These are phyloP conservation scores for Xestia ashworthii DNA, from an alignment of 2,888 invertebrate species.

Conservation along the genomic window DNA sequence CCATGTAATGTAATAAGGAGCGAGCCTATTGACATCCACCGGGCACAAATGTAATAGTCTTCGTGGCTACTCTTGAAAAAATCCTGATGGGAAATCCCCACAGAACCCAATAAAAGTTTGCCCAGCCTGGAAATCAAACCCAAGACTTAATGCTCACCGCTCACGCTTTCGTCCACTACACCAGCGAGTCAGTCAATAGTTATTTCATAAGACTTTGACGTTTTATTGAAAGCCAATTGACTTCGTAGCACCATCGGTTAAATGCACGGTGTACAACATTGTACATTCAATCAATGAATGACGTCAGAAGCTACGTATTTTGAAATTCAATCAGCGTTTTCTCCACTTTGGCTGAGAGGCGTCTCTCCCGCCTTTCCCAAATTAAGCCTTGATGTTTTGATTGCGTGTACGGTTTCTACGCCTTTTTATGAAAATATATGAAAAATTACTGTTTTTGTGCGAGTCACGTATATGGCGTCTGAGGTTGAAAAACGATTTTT, in stretches of 20 bases:
- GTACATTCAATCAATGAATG: constrained; percentile 44
- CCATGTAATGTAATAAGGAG: too few relatives aligned
- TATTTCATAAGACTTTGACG: background rate
- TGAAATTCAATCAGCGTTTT: constrained; percentile 61
- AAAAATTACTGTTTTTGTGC: constrained; percentile 36
- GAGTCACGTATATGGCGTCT: constrained; percentile 14
- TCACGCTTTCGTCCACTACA: too few relatives aligned
- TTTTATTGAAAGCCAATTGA: background rate
- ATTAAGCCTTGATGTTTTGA: constrained; percentile 42
- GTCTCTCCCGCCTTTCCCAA: constrained; percentile 20
- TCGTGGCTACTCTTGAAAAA: too few relatives aligned
- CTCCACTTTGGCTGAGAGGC: constrained; percentile 25
- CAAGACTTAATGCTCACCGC: too few relatives aligned
- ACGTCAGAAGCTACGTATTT: constrained; percentile 51
- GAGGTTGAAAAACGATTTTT: background rate
- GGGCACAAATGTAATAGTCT: too few relatives aligned
- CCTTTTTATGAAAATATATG: constrained; percentile 17
- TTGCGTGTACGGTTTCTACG: constrained; percentile 29
- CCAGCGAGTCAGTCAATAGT: too few relatives aligned
- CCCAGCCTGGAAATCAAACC: too few relatives aligned
- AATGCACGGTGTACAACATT: constrained; percentile 11
- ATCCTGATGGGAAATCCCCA: too few relatives aligned
- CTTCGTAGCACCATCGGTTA: background rate
- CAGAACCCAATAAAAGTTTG: too few relatives aligned
- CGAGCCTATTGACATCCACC: too few relatives aligned